These are phyloP conservation scores for Furcula furcula DNA, from an alignment of 2,888 invertebrate genomes.

Conservation along the genomic window DNA sequence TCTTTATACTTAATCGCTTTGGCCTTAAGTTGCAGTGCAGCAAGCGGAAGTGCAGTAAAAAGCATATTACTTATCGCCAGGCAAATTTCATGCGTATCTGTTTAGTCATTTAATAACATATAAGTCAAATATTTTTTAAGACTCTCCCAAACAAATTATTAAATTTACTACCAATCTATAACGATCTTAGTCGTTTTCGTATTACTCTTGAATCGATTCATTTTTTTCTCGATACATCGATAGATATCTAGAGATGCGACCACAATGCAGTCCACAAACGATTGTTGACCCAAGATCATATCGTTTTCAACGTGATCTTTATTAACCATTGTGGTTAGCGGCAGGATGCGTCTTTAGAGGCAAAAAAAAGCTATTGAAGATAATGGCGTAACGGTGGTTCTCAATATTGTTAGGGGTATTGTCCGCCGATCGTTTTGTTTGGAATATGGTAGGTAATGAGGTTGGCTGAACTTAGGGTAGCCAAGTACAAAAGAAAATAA, in stretches of 20 bases:
- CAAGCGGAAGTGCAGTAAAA: no score
- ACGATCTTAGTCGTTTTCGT: no score
- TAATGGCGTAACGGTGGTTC: slow-evolving; percentile 47
- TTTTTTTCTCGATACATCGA: slow-evolving; percentile 54
- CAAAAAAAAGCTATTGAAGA: slow-evolving; percentile 39
- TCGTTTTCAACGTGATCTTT: slow-evolving; percentile 60
- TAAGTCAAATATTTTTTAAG: background rate
- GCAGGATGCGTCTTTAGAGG: slow-evolving; percentile 50
- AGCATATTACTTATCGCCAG: no score
- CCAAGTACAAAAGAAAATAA: no score
- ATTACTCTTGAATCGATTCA: slow-evolving; percentile 39
- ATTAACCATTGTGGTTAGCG: slow-evolving; percentile 53
- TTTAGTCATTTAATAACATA: no score
- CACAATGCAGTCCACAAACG: slow-evolving; percentile 63
- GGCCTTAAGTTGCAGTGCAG: no score
- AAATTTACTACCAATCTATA: background rate
- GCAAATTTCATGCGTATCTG: no score
- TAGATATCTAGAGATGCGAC: slow-evolving; percentile 46
- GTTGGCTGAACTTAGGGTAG: no score
- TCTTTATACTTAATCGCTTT: no score
- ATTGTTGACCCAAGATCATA: slow-evolving; percentile 68
- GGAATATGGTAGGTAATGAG: background rate
- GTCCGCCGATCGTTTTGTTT: slow-evolving; percentile 6
- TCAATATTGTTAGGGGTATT: slow-evolving; percentile 26
- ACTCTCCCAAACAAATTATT: background rate